A percentile compares a stretch with the other conserved stretches of the same genome.
phyloP scores from a whole-genome alignment of 2,797 vertebrate species.

The Anniella stebbinsi region DNA sequence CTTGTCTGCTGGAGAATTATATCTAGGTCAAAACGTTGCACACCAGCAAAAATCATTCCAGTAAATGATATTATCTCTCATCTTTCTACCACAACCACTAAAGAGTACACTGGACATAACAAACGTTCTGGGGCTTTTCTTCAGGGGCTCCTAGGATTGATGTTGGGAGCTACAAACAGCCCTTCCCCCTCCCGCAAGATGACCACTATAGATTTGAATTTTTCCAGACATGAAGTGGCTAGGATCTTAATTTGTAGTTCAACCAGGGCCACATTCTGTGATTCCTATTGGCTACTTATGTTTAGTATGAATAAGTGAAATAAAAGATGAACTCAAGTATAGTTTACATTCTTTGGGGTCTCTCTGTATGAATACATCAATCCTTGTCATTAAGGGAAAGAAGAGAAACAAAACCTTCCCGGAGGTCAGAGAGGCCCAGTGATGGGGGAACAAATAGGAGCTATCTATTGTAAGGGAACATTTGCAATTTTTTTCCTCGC shows the following conservation, averaged over 20 bases:
- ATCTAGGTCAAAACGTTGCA: not conserved
- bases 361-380: not conserved
- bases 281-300: not conserved
- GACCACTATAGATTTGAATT: not conserved
- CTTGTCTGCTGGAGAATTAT: not conserved
- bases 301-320: not conserved
- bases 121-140: not conserved
- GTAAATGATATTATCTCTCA: not conserved
- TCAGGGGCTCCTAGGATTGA: not conserved
- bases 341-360: conserved; percentile 13
- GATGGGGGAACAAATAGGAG: not conserved
- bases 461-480: not conserved
- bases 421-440: not conserved
- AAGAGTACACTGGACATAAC: not conserved
- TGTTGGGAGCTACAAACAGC: not conserved
- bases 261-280: not conserved
- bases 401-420: not conserved
- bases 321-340: not conserved
- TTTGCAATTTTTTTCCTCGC: not conserved
- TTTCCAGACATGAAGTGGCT: not conserved
- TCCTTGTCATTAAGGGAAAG: not conserved
- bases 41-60: not conserved
- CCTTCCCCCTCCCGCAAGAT: not conserved
- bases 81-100: not conserved
- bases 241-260: not conserved